Evolutionary conservation across 2,113 vertebrate species (phyloP), one percentile per base, ranked within the genome.

Genomic region (Anser cygnoides): DNA sequence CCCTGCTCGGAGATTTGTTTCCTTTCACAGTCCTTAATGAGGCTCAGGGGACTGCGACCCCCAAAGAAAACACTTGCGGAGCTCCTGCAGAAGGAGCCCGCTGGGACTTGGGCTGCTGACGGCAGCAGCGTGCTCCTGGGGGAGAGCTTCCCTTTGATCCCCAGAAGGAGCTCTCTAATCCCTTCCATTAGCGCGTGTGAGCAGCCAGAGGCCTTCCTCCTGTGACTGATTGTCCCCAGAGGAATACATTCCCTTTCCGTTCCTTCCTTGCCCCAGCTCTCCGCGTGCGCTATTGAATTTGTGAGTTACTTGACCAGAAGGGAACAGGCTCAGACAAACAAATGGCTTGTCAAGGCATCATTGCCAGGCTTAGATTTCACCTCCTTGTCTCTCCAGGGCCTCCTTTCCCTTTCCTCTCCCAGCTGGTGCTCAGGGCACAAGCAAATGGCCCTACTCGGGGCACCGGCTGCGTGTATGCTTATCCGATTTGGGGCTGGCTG

Each of bases 131-230:
- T 1, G 23, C 21, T 95, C 89, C 84, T 84, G 52, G 39, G 86
- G 87, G 92, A 93, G 46, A 95, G 88, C 63, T 96, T 95, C 83
- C 5, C 93, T 95, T 85, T 97, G 96, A 93, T 95, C 73, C 93
- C 93, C 93, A 87, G 73, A 90, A 94, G 95, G 90, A 94, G 77
- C 88, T 94, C 97, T 96, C 92, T 97, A 91, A 96, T 97, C 92
- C 92, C 92, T 93, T 93, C 93, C 83, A 91, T 96, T 93, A 96
- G 94, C 61, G 54, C 81, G 49, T 83, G 82, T 92, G 95, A 96
- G 94, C 89, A 91, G 96, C 95, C 90, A 11, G 5, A 33, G 83
- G 88, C 68, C 65, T 86, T 96, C 65, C 71, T 90, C 28, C 65
- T 46, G 65, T 83, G 94, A 94, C 63, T 95, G 96, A 97, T 96